These are phyloP conservation scores for Nasonovia ribisnigri DNA, from an alignment of 2,888 invertebrate genomes.

Conservation along the genomic window DNA sequence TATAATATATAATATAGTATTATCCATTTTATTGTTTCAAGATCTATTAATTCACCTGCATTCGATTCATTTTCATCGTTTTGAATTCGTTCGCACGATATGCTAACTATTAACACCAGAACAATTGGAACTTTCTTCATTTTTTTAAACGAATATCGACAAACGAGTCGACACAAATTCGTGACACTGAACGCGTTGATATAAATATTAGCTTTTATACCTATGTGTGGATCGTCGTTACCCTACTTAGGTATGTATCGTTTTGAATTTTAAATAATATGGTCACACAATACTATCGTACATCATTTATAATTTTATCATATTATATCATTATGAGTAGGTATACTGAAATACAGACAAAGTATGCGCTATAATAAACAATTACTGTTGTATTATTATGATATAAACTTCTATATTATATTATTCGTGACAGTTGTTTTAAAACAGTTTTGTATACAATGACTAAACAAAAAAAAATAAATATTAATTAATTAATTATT, in stretches of 20 bases:
- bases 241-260: background rate
- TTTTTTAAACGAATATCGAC: background rate
- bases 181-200: background rate
- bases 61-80: background rate
- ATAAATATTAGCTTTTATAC: background rate
- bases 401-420: background rate
- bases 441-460: background rate
- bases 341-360: background rate
- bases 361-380: background rate
- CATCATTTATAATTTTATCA: background rate
- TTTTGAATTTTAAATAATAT: background rate
- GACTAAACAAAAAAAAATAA: no score
- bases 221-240: background rate
- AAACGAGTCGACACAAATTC: background rate
- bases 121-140: background rate
- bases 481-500: no score
- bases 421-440: background rate
- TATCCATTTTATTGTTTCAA: background rate
- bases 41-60: background rate
- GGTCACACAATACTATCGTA: background rate
- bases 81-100: background rate
- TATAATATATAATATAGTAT: background rate
- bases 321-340: background rate
- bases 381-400: background rate
- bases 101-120: background rate